Conservation (phyloP, 2,113 vertebrate genomes). For the Spea bombifrons region DNA sequence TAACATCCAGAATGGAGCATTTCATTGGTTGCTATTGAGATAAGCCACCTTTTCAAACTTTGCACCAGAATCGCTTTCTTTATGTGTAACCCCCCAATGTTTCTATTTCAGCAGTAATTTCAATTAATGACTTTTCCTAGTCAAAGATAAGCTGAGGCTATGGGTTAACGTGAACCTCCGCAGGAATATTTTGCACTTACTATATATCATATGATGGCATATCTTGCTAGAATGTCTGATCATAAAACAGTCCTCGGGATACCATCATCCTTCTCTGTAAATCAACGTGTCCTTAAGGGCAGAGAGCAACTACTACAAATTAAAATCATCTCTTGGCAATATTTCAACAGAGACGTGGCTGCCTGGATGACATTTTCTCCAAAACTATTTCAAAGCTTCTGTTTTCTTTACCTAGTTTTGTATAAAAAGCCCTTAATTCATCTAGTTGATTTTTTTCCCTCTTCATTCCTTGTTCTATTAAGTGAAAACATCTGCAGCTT, state of each 20-base stretch:
- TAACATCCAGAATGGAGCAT: too few relatives aligned
- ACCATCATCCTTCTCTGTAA: slow-evolving; percentile 32
- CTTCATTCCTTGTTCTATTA: slow-evolving; percentile 43
- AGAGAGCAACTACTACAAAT: slow-evolving; percentile 47
- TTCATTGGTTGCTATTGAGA: too few relatives aligned
- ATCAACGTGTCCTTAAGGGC: slow-evolving; percentile 41
- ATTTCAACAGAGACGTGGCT: slow-evolving; percentile 36
- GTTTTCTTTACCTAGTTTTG: slow-evolving; percentile 46
- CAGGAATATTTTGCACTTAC: background rate
- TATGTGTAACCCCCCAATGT: too few relatives aligned
- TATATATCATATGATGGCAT: background rate
- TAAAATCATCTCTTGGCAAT: slow-evolving; percentile 47
- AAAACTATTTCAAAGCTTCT: slow-evolving; percentile 39
- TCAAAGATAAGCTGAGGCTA: background rate
- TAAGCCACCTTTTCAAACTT: too few relatives aligned
- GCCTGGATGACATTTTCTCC: slow-evolving; percentile 22
- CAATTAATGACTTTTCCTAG: too few relatives aligned
- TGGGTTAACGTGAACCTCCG: background rate
- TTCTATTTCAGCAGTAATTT: too few relatives aligned
- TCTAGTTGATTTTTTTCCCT: slow-evolving; percentile 39
- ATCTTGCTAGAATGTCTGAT: slow-evolving; percentile 27
- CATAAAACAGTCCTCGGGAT: slow-evolving; percentile 33
- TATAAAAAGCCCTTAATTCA: slow-evolving; percentile 45
- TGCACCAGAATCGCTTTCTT: too few relatives aligned
- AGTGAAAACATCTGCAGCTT: slow-evolving; percentile 43